Evolutionary conservation across 2,113 vertebrate species (phyloP).

Genomic region (Callocephalon fimbriatum): DNA sequence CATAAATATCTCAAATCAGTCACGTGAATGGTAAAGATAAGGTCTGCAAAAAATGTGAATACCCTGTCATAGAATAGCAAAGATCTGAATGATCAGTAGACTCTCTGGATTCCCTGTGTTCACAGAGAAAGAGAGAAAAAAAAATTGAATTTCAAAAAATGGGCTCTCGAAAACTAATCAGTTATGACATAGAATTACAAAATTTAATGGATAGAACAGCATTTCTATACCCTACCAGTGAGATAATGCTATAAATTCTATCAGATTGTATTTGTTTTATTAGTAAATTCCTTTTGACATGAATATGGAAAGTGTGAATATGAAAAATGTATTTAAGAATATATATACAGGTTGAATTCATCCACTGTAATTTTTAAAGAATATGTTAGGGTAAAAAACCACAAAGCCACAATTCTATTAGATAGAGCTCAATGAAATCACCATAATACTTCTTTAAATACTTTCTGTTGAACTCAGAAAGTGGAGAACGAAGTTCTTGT

Average conservation of each 20-base stretch:
- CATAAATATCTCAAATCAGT: background rate
- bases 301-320: background rate
- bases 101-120: background rate
- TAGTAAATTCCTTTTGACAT: background rate
- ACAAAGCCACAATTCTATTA: background rate
- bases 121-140: background rate
- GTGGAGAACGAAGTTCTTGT: background rate
- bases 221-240: background rate
- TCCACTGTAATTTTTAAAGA: background rate
- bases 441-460: background rate
- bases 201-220: background rate
- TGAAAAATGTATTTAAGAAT: background rate
- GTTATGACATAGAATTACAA: background rate
- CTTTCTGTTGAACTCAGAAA: background rate
- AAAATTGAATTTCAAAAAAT: background rate
- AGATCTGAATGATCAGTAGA: background rate
- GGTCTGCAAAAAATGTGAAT: background rate
- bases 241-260: background rate
- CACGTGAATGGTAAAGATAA: background rate
- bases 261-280: background rate
- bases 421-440: background rate
- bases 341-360: background rate
- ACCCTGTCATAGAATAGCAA: background rate
- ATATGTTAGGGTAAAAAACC: background rate
- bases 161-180: background rate